Percentiles rank a stretch among this genome's conserved stretches.
These are phyloP conservation scores for Merluccius polli DNA, from an alignment of 2,797 vertebrate genomes.

Conservation along the genomic window DNA sequence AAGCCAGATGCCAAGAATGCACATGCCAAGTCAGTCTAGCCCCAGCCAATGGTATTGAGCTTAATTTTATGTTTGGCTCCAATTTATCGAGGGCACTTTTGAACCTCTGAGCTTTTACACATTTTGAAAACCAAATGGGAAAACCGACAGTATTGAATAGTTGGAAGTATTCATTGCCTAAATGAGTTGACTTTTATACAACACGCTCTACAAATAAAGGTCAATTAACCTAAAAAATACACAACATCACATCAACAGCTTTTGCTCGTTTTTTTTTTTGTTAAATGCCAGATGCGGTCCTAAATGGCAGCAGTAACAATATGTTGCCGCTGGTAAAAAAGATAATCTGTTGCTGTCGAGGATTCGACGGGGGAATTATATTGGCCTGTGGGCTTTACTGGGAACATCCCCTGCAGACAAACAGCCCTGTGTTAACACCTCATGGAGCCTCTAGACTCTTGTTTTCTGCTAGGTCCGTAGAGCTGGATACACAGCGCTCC, in stretches of 20 bases:
- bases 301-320: neutral
- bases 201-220: neutral
- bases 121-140: neutral
- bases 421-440: neutral
- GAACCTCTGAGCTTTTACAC: neutral
- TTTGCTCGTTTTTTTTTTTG: neutral
- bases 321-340: neutral
- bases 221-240: neutral
- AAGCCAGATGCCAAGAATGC: neutral
- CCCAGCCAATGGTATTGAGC: neutral
- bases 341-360: neutral
- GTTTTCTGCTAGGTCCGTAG: neutral
- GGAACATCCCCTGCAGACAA: neutral
- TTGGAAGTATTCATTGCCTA: neutral
- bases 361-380: neutral
- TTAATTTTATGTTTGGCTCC: neutral
- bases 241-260: neutral
- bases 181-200: neutral
- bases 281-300: neutral
- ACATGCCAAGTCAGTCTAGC: neutral
- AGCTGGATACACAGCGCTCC: neutral
- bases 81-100: neutral
- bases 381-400: neutral
- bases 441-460: neutral
- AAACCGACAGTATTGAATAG: neutral